These are phyloP conservation scores for Denticeps clupeoides DNA, from an alignment of 2,797 vertebrate genomes.

Conservation along the genomic window DNA sequence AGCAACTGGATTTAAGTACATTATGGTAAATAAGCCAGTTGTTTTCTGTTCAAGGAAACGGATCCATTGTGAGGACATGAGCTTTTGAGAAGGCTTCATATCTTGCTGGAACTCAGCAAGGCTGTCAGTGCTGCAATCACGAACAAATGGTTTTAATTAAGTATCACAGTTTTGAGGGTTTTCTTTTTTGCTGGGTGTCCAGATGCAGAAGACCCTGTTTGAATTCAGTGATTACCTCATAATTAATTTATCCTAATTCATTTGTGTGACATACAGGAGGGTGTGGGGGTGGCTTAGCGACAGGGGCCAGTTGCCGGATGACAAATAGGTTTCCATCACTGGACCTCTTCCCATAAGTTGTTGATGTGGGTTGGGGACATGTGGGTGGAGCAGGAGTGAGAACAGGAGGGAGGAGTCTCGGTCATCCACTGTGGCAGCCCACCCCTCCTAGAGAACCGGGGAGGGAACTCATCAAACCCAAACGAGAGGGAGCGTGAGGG, in stretches of 20 bases:
- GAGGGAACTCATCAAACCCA: constrained; percentile 56
- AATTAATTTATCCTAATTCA: constrained; percentile 66
- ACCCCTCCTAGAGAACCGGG: constrained; percentile 55
- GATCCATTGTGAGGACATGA: too few relatives aligned
- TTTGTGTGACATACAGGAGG: constrained; percentile 55
- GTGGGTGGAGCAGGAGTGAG: constrained; percentile 37
- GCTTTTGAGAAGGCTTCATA: too few relatives aligned
- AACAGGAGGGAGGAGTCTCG: neutral
- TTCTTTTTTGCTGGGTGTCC: constrained; percentile 52
- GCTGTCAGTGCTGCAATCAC: constrained; percentile 68
- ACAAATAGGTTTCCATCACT: constrained; percentile 58
- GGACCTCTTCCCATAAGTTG: constrained; percentile 45
- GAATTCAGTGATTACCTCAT: constrained; percentile 68
- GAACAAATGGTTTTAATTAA: constrained; percentile 68
- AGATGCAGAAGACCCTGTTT: constrained; percentile 56
- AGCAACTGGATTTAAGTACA: too few relatives aligned
- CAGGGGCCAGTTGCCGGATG: constrained; percentile 41
- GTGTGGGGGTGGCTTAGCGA: neutral
- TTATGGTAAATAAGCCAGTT: too few relatives aligned
- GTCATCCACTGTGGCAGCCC: constrained; percentile 58
- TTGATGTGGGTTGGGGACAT: constrained; percentile 32
- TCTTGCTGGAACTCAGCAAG: constrained; percentile 77
- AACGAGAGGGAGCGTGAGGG: constrained; percentile 57
- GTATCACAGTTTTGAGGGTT: constrained; percentile 25
- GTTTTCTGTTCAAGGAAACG: too few relatives aligned